Base-by-base conservation (phyloP, 2,113 vertebrate genomes). In the Tricholaema leucomelas region DNA sequence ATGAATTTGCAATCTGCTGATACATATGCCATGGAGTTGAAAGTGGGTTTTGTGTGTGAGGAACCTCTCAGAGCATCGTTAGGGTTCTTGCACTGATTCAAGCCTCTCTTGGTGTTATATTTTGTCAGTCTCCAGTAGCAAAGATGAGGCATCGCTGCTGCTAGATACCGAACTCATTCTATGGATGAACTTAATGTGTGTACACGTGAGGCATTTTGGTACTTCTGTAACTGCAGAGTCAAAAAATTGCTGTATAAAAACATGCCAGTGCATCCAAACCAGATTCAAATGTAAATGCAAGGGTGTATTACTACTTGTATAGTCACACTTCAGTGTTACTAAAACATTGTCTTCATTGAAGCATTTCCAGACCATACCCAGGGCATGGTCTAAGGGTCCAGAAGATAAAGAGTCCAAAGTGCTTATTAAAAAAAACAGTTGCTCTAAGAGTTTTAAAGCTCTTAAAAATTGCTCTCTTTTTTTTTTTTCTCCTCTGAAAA, bases 1-100 rank as follows among this genome's bases (percentile, higher is more conserved):
- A 86, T 46, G 67, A 88, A 92, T 95, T 78, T 95, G 91, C 95
- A 96, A 95, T 95, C 94, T 95, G 95, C 76, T 91, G 85, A 77
- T 94, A 81, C 93, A 96, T 94, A 96, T 94, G 93, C 76, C 54
- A 0, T 31, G 7, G 60, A 87, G 52, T 46, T 92, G 82, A 85
- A 92, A 91, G 72, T 84, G 85, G 13, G 94, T 94, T 92, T 92
- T 24, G 0, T 92, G 92, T 88, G 54, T 83, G 65, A 91, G 76
- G 82, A 86, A 75, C 58, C 69, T 93, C 81, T 90, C 61, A 78
- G 36, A 89, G 42, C 72, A 92, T 91, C 5, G 4, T 86, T 90
- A 67, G 50, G 42, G 64, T 93, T 85, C 67, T 81, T 92, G 79
- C 71, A 50, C 60, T 74, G 69, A 70, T 91, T 82, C 91, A 85